phyloP scores from a whole-genome alignment of 2,797 vertebrate species.

The Apogon talboti region DNA sequence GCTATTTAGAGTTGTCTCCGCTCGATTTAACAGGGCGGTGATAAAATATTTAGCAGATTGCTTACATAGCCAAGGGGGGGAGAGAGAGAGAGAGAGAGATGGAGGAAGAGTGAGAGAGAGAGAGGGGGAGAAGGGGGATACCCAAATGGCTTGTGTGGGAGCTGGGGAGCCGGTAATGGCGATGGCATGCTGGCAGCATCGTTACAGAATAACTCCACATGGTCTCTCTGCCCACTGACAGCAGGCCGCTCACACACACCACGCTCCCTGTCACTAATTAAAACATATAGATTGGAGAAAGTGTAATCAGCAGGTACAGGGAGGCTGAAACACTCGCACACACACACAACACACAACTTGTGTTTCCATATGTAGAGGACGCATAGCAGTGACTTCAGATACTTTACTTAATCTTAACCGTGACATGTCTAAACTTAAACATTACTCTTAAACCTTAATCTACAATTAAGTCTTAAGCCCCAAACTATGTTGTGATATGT shows the following conservation, averaged over 20 bases:
- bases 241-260: conserved; percentile 41
- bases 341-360: conserved; percentile 14
- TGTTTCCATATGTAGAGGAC: neutral
- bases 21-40: conserved; percentile 77
- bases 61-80: conserved; percentile 73
- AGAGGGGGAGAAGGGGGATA: conserved; percentile 35
- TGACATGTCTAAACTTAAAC: neutral
- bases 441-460: no score
- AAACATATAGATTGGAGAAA: conserved; percentile 69
- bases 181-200: conserved; percentile 73
- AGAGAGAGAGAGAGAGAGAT: conserved; percentile 20
- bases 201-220: conserved; percentile 69
- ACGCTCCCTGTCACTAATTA: conserved; percentile 66
- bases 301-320: conserved; percentile 32
- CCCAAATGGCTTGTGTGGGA: conserved; percentile 74
- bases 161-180: conserved; percentile 75
- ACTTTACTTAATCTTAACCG: neutral
- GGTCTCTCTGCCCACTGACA: conserved; percentile 67
- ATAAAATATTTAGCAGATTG: conserved; percentile 85
- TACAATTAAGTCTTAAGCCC: no score
- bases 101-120: neutral
- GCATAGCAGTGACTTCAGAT: neutral
- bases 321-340: conserved; percentile 15
- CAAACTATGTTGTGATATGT: no score
- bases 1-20: conserved; percentile 68